A percentile compares a stretch with the other conserved stretches of the same genome.
These are phyloP conservation scores for Caenorhabditis sinica DNA, from an alignment of 2,888 invertebrate genomes.

Conservation along the genomic window DNA sequence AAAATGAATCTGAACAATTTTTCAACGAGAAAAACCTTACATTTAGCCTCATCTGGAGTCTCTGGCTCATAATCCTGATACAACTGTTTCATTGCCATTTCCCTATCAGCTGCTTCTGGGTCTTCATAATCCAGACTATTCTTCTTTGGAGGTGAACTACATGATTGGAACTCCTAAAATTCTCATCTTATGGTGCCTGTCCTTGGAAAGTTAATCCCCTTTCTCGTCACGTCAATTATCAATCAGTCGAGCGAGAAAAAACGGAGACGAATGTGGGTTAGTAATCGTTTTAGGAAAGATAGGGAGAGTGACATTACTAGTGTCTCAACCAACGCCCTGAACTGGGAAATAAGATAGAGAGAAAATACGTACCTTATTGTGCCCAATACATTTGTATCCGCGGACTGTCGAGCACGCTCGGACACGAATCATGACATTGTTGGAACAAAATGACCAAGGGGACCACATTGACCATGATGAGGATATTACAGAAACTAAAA, in stretches of 20 bases:
- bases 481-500: constrained; percentile 74
- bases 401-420: constrained; percentile 83
- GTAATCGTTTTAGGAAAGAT: constrained; percentile 54
- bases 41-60: constrained; percentile 58
- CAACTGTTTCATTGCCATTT: constrained; percentile 80
- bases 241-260: constrained; percentile 26
- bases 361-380: constrained; percentile 75
- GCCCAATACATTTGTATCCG: constrained; percentile 82
- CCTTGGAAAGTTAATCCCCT: constrained; percentile 40
- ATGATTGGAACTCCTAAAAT: constrained; percentile 75
- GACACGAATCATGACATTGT: constrained; percentile 81
- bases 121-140: constrained; percentile 68
- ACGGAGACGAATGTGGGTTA: constrained; percentile 52
- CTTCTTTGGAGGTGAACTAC: constrained; percentile 63
- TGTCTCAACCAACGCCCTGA: constrained; percentile 47
- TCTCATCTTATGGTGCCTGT: constrained; percentile 15
- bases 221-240: constrained; percentile 60
- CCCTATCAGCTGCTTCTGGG: constrained; percentile 71
- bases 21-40: constrained; percentile 11
- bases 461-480: constrained; percentile 84
- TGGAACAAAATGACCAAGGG: constrained; percentile 82
- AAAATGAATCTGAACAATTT: constrained; percentile 5
- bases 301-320: constrained; percentile 34
- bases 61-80: constrained; percentile 80
- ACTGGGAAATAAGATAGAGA: constrained; percentile 30